Evolutionary conservation across 2,113 vertebrate species (phyloP), one percentile per base, ranked within the genome.

Genomic region (Petaurus breviceps): DNA sequence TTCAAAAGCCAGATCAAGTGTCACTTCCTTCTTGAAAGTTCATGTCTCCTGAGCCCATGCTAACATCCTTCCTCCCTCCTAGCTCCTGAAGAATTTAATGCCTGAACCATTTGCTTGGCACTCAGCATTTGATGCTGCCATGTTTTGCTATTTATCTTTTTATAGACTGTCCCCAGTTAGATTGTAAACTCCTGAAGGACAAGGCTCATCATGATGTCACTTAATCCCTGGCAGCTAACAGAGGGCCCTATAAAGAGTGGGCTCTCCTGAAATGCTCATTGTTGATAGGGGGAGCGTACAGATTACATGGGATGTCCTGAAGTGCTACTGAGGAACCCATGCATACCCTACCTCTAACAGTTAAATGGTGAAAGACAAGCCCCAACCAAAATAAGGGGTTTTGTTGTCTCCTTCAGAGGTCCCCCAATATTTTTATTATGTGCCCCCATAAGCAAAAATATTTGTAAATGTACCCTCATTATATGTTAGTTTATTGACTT

Each of bases 41-140:
- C 16, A 43, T 7, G 37, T 77, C 68, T 43, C 37, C 37, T 0
- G 3, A 68, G 31, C 12, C 61, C 61, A 68, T 25, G 25, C 4
- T 68, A 3, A 68, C 12, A 68, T 19, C 37, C 9, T 16, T n/a
- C 6, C 37, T 77, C 68, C 6, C 37, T 3, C 51, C 11, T 8
- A 94, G 51, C 61, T 55, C 37, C 8, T 2, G 19, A 37, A 53
- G n/a, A 0, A 12, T 0, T 0, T 51, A 37, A 51, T 0, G 0
- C 90, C 77, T 55, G 7, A 28, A 46, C 25, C 24, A 77, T n/a
- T 91, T 26, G n/a, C 28, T 92, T 24, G 22, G 49, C 8, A 9
- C 3, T 49, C 37, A 14, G 28, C 8, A 9, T 8, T 1, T 90
- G 53, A 50, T 68, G 24, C 43, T 84, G 0, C 7, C 68, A 77